Evolutionary conservation across 2,113 vertebrate species (phyloP), one percentile per base, ranked within the genome.

Genomic region (Chloropsis hardwickii): DNA sequence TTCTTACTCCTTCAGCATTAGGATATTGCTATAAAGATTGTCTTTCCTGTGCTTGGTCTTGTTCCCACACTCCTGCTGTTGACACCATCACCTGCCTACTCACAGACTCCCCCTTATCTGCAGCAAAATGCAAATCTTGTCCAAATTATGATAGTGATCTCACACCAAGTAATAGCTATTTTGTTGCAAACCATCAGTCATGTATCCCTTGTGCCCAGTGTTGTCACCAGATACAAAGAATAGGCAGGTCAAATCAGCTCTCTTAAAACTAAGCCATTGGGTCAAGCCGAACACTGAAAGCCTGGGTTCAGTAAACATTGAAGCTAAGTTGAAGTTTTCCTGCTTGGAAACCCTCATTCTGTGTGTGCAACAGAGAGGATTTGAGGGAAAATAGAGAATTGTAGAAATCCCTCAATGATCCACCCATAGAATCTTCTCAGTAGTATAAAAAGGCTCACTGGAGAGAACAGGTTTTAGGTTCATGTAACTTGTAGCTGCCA

Each of bases 101-200:
- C 72, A 51, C 80, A 84, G 77, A 53, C 77, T 97, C 37, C 13
- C 42, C 35, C 37, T 96, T 95, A 94, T 92, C 95, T 94, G 65
- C 66, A 60, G 86, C 40, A 87, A 86, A 96, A 97, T 96, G 94
- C 88, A 95, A 95, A 95, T 96, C 73, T 78, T 86, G 80, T 84
- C 94, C 80, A 86, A 94, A 60, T 91, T 65, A 51, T 33, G 88
- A 96, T 95, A 95, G n/a, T 1, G 22, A 95, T 95, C 86, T 88
- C 69, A 65, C 40, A 48, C 60, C 56, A 45, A 83, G 89, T 91
- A 94, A 96, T 88, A 91, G 91, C 88, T 94, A 51, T 94, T 95
- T 84, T 88, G 60, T 92, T 79, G 64, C 65, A 89, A 76, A 79
- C 83, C 92, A 92, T 96, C 94, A 91, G 83, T 97, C 94, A 91